Evolutionary conservation across 1,140 invertebrate species (phyloP).

Genomic region (Myzus persicae): DNA sequence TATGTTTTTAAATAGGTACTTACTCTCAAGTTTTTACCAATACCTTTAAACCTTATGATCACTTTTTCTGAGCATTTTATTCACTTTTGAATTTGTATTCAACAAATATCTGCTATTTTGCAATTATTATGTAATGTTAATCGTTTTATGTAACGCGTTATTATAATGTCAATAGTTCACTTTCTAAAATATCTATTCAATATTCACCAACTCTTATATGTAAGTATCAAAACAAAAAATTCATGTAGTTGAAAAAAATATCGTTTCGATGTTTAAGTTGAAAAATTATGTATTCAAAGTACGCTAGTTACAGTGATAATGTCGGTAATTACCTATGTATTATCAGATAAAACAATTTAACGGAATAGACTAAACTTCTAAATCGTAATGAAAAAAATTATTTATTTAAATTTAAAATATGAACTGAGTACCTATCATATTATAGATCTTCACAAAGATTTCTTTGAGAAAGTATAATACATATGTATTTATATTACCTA

Average conservation of each 20-base stretch:
- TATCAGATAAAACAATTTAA: background rate
- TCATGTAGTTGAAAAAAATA: background rate
- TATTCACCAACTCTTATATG: background rate
- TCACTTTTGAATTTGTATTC: background rate
- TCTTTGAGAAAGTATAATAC: background rate
- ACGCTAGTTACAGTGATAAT: background rate
- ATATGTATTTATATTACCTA: background rate
- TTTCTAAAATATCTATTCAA: conserved; percentile 47
- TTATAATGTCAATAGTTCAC: conserved; percentile 54
- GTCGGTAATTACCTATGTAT: background rate
- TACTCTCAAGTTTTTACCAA: background rate
- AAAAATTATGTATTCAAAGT: background rate
- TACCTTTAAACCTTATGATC: background rate
- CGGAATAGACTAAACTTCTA: background rate
- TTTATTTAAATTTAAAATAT: background rate
- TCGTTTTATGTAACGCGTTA: conserved; percentile 45
- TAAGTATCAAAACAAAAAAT: background rate
- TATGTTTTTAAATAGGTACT: background rate
- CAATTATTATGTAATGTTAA: conserved; percentile 38
- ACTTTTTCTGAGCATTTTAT: background rate
- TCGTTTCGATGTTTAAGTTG: background rate
- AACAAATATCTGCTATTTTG: background rate
- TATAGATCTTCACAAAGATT: too few species aligned
- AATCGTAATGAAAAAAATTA: background rate
- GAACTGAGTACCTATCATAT: background rate